Base-by-base conservation (phyloP, 2,797 vertebrate species). In the Poeciliopsis infans region DNA sequence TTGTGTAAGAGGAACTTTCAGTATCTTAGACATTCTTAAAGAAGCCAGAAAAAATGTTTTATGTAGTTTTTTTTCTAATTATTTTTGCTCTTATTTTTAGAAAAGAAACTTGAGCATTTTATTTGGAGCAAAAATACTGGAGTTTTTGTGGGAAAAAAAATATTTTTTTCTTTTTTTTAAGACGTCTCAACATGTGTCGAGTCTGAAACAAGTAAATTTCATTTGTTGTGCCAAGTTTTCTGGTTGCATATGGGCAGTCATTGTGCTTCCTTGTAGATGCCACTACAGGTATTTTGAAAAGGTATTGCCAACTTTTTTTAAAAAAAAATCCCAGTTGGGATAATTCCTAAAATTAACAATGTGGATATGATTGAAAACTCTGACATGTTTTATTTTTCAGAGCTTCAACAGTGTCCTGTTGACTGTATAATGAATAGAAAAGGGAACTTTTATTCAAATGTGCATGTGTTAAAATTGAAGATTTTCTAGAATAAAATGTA, bases 391-490 rank as follows among this genome's bases (percentile, higher is more conserved):
- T 70, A 36, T 77, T 47, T 43, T 80, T 75, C 20, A 66, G 8
- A 41, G 3, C 18, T 66, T 39, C 18, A 12, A 3, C 0, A 66
- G 8, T 39, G 18, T 36, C 16, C 7, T 39, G 33, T 39, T 79
- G 73, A 28, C 33, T 76, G 53, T 78, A 78, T 69, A 3, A 4
- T 73, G 41, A 64, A 70, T 61, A 13, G 33, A 69, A 89, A 87
- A 91, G 88, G 87, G 85, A 92, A 88, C 53, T 82, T 64, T 84
- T 59, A 55, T 25, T 66, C 85, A 10, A 84, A 71, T 70, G 45
- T 33, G 23, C 4, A 2, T 72, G 16, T 76, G 18, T 7, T 68
- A 46, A n/a, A 16, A 1, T 6, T 7, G 0, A 57, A 23, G 41
- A 74, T 76, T 72, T 79, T 13, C 85, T 72, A 10, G 20, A 6